Evolutionary conservation across 2,888 invertebrate genomes (phyloP).

Genomic region (Cordilura impudica): DNA sequence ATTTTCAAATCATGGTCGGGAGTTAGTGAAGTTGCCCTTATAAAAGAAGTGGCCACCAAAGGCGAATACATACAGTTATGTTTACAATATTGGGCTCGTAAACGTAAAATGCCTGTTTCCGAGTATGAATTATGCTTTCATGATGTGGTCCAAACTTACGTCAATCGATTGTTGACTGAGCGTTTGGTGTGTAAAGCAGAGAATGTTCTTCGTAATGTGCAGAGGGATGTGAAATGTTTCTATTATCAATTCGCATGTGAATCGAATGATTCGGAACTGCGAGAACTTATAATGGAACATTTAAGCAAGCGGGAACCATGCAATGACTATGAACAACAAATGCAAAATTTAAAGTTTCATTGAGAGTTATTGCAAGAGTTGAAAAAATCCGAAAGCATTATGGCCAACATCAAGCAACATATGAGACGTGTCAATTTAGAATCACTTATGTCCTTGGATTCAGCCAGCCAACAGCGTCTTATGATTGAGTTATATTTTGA

Average conservation of each 20-base stretch:
- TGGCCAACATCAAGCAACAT: slow-evolving; percentile 59
- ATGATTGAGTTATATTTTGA: slow-evolving; percentile 75
- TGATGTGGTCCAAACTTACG: slow-evolving; percentile 75
- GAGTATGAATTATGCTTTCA: slow-evolving; percentile 73
- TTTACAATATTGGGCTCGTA: slow-evolving; percentile 73
- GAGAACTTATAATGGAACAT: slow-evolving; percentile 84
- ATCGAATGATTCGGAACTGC: slow-evolving; percentile 80
- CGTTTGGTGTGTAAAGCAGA: slow-evolving; percentile 72
- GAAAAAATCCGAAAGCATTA: slow-evolving; percentile 65
- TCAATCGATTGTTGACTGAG: slow-evolving; percentile 73
- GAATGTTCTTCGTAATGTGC: slow-evolving; percentile 71
- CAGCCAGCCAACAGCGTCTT: slow-evolving; percentile 69
- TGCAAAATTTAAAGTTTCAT: slow-evolving; percentile 70
- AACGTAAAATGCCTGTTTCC: slow-evolving; percentile 66
- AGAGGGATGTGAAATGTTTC: slow-evolving; percentile 73
- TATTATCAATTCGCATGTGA: slow-evolving; percentile 80
- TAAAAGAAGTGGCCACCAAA: slow-evolving; percentile 77
- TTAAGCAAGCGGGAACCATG: slow-evolving; percentile 79
- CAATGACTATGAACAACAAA: slow-evolving; percentile 68
- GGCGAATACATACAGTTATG: slow-evolving; percentile 76
- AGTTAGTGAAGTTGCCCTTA: slow-evolving; percentile 73
- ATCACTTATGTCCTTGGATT: slow-evolving; percentile 73
- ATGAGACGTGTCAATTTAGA: slow-evolving; percentile 72
- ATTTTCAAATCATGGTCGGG: slow-evolving; percentile 74
- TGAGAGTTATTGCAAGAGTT: slow-evolving; percentile 72